These are phyloP conservation scores for Nephrotoma guestfalica DNA, from an alignment of 2,888 invertebrate genomes.

Conservation along the genomic window DNA sequence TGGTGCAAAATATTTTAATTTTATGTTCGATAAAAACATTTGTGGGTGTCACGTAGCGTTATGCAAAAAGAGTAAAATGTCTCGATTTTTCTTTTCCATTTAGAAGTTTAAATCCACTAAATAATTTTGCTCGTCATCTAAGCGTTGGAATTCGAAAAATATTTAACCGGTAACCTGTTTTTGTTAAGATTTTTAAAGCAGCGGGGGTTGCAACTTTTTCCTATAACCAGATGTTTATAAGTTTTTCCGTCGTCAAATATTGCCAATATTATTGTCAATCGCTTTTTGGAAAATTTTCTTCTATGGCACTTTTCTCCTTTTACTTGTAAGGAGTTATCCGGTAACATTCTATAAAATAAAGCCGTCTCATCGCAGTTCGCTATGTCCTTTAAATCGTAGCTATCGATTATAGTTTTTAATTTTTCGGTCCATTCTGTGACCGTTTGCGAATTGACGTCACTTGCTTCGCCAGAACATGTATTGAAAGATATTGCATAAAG, in stretches of 20 bases:
- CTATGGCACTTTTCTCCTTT: neutral
- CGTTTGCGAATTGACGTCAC: neutral
- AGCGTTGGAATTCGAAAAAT: neutral
- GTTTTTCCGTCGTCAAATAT: neutral
- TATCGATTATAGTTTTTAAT: neutral
- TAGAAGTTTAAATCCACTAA: neutral
- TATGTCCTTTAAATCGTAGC: neutral
- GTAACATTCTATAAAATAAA: neutral
- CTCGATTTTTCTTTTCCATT: neutral
- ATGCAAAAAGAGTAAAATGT: neutral
- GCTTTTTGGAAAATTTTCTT: neutral
- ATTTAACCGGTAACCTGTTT: neutral
- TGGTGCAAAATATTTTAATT: neutral
- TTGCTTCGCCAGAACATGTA: neutral
- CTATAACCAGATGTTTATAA: neutral
- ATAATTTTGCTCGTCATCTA: neutral
- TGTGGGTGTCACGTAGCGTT: neutral
- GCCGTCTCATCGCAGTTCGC: conserved; percentile 2
- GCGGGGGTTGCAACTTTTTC: neutral
- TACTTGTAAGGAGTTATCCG: neutral
- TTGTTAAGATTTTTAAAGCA: neutral
- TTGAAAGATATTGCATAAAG: too few species aligned
- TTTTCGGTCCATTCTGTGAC: neutral
- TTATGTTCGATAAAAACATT: neutral
- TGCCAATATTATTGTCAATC: neutral